Base-by-base conservation (phyloP, 2,797 vertebrate genomes). In the Synanceia verrucosa region DNA sequence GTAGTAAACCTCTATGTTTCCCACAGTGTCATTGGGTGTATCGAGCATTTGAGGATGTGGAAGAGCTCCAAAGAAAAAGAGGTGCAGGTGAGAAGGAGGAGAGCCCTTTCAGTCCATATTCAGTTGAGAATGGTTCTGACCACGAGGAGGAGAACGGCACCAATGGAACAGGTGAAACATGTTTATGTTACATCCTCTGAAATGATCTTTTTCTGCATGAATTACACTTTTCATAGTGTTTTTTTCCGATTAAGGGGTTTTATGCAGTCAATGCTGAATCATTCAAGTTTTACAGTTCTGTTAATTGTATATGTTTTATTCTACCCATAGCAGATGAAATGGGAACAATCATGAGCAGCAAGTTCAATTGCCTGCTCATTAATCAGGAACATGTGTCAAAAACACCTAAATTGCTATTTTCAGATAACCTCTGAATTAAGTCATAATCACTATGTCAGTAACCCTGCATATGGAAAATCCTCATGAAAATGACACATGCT, bases 1-100 rank as follows among this genome's bases (percentile, higher is more conserved):
- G 3, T 11, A 48, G 5, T 50, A 9, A 53, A n/a, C 23, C 12
- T 56, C 16, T 36, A 19, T 46, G 7, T 74, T 26, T 47, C 14
- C 34, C n/a, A 2, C 90, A 99, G 97, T 95, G 93, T 51, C 96
- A 96, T 85, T 99, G 97, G 97, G 94, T 96, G 56, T 98, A 97
- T 87, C 94, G 96, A 26, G 94, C 95, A 5, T 95, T 96, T 11
- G 98, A 99, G 83, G 96, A 97, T 53, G 95, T 96, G 47, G 96
- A 98, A 64, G 94, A 96, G 46, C 84, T 88, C 1, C 80, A 88
- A 36, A 64, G 64, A 70, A 50, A 67, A 13, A 36, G 37, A 19
- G 72, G 56, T 23, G 36, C 56, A 9, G 71, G 24, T n/a, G 89
- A 89, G 48, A 87, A 91, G 70, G 85, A 83, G 46, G 95, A 94